Base-by-base conservation (phyloP, 92 coral and sea anemone species). In the Porites rus region DNA sequence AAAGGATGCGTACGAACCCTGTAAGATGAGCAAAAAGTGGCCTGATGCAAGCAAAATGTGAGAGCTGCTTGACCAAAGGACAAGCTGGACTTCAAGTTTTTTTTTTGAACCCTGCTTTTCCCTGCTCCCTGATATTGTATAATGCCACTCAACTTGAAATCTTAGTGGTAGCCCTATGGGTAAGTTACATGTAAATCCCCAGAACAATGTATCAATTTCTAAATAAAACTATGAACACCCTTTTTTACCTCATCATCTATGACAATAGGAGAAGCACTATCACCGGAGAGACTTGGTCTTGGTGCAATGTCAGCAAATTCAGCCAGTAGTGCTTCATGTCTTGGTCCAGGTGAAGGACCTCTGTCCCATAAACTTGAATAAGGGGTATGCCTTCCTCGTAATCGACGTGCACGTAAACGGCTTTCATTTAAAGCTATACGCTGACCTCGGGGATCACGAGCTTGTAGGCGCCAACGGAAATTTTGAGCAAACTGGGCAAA, bases 401-500 rank as follows among this genome's bases (percentile, higher is more conserved):
- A 46, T 63, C 87, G 87, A 12, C 87, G 87, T 61, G 79, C 19
- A 21, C 87, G 73, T 28, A 83, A 65, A 25, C 87, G 87, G 52
- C 16, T 80, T 22, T 83, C 87, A 63, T 60, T 64, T 24, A 64
- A 61, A 74, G 79, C 65, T 1, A 28, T 13, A 51, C 87, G 87
- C 6, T 73, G 80, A 46, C 80, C 73, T 74, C 87, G 51, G 8
- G 80, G 11, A 51, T 83, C 80, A 0, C 87, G 71, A 17, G 52
- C 66, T 50, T 74, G 87, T 6, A 59, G 13, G 17, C 87, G 87
- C 79, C 71, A 83, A 74, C 87, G 87, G 28, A 73, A 83, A 74
- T 20, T 73, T 43, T 79, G 63, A 50, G 87, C 87, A 74, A 83
- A 83, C 79, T 83, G 87, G 16, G 87, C 87, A 74, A 83, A 83